Evolutionary conservation across 92 coral and sea anemone genomes (phyloP).

Genomic region (Pocillopora grandis): DNA sequence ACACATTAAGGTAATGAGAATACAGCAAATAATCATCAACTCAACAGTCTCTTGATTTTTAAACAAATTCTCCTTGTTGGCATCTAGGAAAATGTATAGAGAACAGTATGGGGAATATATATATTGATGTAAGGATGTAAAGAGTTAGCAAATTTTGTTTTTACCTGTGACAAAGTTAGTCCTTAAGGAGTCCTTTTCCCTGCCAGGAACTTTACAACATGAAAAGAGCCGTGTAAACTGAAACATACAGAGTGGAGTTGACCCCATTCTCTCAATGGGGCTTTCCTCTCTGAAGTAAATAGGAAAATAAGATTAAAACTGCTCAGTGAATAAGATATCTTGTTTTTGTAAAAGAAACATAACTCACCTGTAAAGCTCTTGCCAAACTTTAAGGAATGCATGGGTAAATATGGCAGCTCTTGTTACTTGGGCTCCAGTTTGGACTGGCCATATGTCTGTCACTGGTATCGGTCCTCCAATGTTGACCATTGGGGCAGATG

Average conservation of each 20-base stretch:
- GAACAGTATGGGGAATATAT: too few species aligned
- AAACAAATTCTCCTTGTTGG: too few species aligned
- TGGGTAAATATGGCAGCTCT: conserved; percentile 73
- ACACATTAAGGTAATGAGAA: too few species aligned
- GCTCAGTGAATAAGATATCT: not conserved
- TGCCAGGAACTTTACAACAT: conserved; percentile 86
- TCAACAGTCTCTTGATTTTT: too few species aligned
- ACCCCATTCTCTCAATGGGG: conserved; percentile 64
- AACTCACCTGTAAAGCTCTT: conserved; percentile 67
- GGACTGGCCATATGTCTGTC: conserved; percentile 77
- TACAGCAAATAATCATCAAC: too few species aligned
- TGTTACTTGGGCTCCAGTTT: conserved; percentile 73
- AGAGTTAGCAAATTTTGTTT: not conserved
- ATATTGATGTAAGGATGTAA: too few species aligned
- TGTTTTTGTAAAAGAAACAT: not conserved
- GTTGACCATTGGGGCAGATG: conserved; percentile 81
- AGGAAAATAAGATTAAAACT: not conserved
- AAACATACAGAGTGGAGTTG: conserved; percentile 84
- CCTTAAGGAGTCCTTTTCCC: conserved; percentile 66
- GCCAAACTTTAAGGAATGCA: conserved; percentile 69
- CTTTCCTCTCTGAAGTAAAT: conserved; percentile 60
- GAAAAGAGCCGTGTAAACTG: conserved; percentile 77
- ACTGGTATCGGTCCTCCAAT: conserved; percentile 68
- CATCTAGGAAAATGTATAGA: too few species aligned
- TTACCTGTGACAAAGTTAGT: conserved; percentile 75